Conservation (phyloP, 2,888 invertebrate species). For the Unio pictorum region DNA sequence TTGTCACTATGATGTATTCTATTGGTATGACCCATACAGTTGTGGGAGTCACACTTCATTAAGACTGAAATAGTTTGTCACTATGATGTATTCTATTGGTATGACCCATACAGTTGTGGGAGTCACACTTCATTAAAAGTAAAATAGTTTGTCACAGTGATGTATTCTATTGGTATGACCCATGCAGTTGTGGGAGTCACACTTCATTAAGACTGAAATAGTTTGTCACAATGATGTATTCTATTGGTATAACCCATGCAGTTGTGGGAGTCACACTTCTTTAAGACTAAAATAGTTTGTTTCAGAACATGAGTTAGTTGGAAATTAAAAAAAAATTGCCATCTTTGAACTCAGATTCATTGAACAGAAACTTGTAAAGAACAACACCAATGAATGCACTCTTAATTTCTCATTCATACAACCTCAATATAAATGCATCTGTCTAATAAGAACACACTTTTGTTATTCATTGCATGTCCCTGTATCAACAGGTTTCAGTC, state of each 20-base stretch:
- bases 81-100: background rate
- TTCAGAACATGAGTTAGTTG: no score
- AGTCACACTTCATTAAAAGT: background rate
- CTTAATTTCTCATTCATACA: no score
- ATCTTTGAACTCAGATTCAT: no score
- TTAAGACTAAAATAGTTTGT: no score
- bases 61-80: background rate
- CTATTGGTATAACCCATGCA: background rate
- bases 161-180: background rate
- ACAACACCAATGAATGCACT: no score
- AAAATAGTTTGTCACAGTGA: background rate
- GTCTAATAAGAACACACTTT: no score
- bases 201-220: no score
- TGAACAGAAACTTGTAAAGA: no score
- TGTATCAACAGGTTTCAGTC: no score
- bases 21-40: conserved; percentile 1
- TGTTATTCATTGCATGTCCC: no score
- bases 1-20: background rate
- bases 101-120: background rate
- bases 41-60: background rate
- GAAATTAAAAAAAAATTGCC: no score
- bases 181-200: background rate
- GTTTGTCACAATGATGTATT: background rate
- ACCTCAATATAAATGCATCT: no score
- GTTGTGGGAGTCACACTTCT: background rate